Base-by-base conservation (phyloP, 2,888 invertebrate species). In the Hemistola chrysoprasaria region DNA sequence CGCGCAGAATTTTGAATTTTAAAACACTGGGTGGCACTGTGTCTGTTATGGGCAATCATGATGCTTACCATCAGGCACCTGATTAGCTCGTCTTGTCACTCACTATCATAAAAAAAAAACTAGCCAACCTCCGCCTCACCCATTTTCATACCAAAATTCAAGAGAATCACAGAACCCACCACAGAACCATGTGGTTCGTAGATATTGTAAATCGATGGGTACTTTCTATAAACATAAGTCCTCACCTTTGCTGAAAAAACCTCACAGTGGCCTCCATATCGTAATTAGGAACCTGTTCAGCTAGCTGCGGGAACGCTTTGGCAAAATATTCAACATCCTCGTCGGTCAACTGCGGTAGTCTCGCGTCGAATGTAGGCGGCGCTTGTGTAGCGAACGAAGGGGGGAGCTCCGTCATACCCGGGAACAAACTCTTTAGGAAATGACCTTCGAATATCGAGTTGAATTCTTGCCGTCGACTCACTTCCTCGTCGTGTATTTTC, bases 371-470 rank as follows among this genome's bases (percentile, higher is more conserved):
- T n/a, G 91, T 81, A 0, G 92, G 85, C 0, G 96, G 95, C 40
- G 94, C 91, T 66, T 94, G 93, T 2, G 95, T 95, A 33, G 96
- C 97, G 75, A 95, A 98, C 0, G 93, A 89, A 1, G 95, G 94
- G 1, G 97, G 95, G 47, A 93, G 83, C 64, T 98, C 98, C 35
- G 94, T 93, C 90, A 98, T 92, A 0, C 98, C 98, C 0, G 96
- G 95, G 78, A 99, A 99, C 25, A 99, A 81, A 6, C 93, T 91
- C 50, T 93, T 93, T 3, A 99, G 88, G 69, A 96, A 95, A 64
- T 95, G 98, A 0, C 95, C 95, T 11, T 96, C 95, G 62, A 97
- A 95, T 46, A 92, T 90, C 0, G 83, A 68, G 56, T 93, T 93
- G 73, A 98, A 98, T 5, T 94, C 92, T 54, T 94, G 92, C 24